These are phyloP conservation scores for Parnassius mnemosyne DNA, from an alignment of 2,888 invertebrate genomes.

Conservation along the genomic window DNA sequence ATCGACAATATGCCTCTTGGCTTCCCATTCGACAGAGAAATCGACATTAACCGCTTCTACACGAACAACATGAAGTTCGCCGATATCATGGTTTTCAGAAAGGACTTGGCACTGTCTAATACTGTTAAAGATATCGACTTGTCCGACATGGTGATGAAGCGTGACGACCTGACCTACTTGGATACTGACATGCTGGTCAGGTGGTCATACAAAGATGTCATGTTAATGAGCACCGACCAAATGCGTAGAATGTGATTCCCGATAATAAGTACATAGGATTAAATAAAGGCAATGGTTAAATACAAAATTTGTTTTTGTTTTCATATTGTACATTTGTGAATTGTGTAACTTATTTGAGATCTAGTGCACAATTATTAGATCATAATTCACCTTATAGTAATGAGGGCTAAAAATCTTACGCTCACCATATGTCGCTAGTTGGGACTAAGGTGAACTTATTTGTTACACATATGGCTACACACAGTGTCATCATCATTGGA, in stretches of 20 bases:
- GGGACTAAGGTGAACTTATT: too few relatives aligned
- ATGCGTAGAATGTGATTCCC: slow-evolving; percentile 49
- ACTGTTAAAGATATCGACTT: slow-evolving; percentile 57
- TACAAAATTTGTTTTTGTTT: too few relatives aligned
- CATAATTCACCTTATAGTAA: too few relatives aligned
- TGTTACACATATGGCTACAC: too few relatives aligned
- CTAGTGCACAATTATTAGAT: too few relatives aligned
- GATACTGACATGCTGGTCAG: slow-evolving; percentile 63
- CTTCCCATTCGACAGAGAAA: slow-evolving; percentile 87
- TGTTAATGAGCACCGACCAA: slow-evolving; percentile 61
- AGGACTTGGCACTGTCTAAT: slow-evolving; percentile 65
- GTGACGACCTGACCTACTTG: slow-evolving; percentile 65
- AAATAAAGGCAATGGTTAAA: slow-evolving; percentile 16
- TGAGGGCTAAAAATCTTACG: too few relatives aligned
- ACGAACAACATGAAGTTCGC: slow-evolving; percentile 84
- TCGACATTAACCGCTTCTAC: slow-evolving; percentile 80
- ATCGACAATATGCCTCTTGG: slow-evolving; percentile 84
- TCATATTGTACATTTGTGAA: too few relatives aligned
- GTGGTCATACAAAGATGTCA: slow-evolving; percentile 65
- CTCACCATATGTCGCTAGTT: too few relatives aligned
- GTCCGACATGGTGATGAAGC: slow-evolving; percentile 67
- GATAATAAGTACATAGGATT: slow-evolving; percentile 2
- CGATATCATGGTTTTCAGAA: slow-evolving; percentile 83
- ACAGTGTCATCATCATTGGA: too few relatives aligned
- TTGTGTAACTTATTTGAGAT: too few relatives aligned